Evolutionary conservation across 2,113 vertebrate genomes (phyloP).

Genomic region (Scatophagus argus): DNA sequence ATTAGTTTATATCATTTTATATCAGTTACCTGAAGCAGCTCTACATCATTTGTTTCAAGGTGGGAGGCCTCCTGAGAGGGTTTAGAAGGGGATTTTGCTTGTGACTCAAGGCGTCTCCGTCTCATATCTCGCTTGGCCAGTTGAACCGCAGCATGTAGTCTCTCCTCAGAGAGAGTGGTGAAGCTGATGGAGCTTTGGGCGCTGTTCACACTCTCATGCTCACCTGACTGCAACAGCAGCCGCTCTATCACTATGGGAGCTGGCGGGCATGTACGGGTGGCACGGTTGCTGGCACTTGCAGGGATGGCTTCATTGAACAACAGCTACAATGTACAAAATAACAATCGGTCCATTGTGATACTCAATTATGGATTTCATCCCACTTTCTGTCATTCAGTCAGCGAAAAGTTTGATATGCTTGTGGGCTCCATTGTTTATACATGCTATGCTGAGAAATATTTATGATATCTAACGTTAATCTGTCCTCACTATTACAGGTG

Average conservation of each 20-base stretch:
- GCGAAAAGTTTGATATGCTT: no score
- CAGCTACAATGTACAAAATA: constrained; percentile 80
- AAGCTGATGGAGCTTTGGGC: constrained; percentile 84
- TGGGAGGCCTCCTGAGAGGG: constrained; percentile 26
- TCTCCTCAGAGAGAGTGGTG: constrained; percentile 91
- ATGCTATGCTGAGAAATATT: not conserved
- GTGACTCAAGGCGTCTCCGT: constrained; percentile 78
- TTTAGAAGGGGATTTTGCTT: constrained; percentile 39
- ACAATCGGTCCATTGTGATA: not conserved
- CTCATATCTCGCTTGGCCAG: constrained; percentile 91
- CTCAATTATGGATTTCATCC: not conserved
- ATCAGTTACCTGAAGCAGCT: constrained; percentile 50
- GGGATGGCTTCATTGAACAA: constrained; percentile 88
- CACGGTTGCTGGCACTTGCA: constrained; percentile 83
- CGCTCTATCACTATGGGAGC: constrained; percentile 91
- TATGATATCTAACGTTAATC: not conserved
- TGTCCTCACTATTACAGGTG: not conserved
- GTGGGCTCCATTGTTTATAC: no score
- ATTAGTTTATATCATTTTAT: not conserved
- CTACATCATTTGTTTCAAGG: constrained; percentile 56
- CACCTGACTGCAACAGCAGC: constrained; percentile 65
- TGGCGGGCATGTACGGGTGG: constrained; percentile 83
- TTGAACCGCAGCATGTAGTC: constrained; percentile 87
- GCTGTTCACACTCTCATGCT: constrained; percentile 59
- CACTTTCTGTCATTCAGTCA: not conserved